These are phyloP conservation scores for Bathynomus jamesi DNA, from an alignment of 1,140 invertebrate species.

Conservation along the genomic window DNA sequence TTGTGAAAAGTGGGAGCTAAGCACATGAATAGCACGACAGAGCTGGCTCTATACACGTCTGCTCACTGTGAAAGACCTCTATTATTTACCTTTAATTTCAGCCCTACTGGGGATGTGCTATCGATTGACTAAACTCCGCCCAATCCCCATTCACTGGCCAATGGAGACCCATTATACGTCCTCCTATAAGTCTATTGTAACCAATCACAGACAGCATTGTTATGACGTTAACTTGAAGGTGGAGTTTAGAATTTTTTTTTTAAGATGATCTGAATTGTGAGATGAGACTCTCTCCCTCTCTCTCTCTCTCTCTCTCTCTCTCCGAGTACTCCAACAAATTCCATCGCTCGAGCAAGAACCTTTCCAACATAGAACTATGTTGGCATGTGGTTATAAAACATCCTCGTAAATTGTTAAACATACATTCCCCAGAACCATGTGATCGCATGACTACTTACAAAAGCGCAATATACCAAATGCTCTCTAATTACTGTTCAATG, in stretches of 20 bases:
- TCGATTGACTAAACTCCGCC: conserved; percentile 41
- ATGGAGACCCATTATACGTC: neutral
- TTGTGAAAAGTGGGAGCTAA: conserved; percentile 36
- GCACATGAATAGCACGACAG: conserved; percentile 39
- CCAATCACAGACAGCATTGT: neutral
- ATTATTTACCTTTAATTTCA: conserved; percentile 42
- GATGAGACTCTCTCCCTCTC: neutral
- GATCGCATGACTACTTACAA: no score
- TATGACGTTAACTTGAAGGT: neutral
- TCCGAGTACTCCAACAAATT: neutral
- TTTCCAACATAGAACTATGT: neutral
- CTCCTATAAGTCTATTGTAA: neutral
- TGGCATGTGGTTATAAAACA: neutral
- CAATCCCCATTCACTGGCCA: neutral
- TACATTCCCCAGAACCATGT: no score
- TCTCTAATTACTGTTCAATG: no score
- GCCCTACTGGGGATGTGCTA: conserved; percentile 41
- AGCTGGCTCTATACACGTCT: conserved; percentile 41
- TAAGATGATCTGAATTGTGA: neutral
- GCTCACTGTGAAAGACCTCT: conserved; percentile 41
- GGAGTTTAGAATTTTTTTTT: neutral
- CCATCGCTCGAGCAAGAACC: neutral
- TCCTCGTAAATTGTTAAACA: no score
- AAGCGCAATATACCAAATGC: no score
- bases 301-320: no score